Evolutionary conservation across 2,113 vertebrate genomes (phyloP), one percentile per base, ranked within the genome.

Genomic region (Stictonetta naevosa): DNA sequence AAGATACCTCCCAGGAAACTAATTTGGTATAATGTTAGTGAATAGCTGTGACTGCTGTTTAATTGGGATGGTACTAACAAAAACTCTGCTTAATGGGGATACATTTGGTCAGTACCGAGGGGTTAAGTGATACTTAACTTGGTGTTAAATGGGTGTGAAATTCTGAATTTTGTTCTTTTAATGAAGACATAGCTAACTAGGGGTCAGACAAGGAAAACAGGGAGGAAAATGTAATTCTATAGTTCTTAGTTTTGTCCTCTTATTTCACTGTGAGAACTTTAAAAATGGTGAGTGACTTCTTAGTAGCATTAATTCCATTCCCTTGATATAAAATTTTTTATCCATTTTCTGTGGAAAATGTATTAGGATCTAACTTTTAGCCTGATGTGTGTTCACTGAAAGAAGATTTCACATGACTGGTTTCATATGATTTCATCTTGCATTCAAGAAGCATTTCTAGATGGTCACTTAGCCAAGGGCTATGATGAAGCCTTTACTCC

Each of bases 1-100:
- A 97, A 97, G 96, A 96, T 95, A 96, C 96, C 93, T 97, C 97
- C 97, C 97, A 97, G 96, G 97, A 97, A 97, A 97, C 96, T 96
- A 95, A 97, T 97, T 97, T 95, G 96, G 95, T 92, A 62, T 94
- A 97, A 97, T 95, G 95, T 90, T 96, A 96, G 95, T 97, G 97
- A 97, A 97, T 97, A 97, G 96, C 97, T 96, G 92, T 97, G 96
- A 96, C 94, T 95, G 96, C 94, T 97, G 96, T 96, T 97, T 97
- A 97, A 97, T 92, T 96, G 96, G 96, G 96, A 91, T 92, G 72
- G 93, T 95, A 95, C 92, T 96, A 97, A 97, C 94, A 91, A 96
- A 97, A 96, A 97, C 92, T 85, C 92, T 86, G 73, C 93, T 95
- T 94, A 95, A 96, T 93, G 72, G 95, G 95, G 78, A 96, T 95